Conservation (phyloP, 2,113 vertebrate species). For the Oreotrochilus melanogaster region DNA sequence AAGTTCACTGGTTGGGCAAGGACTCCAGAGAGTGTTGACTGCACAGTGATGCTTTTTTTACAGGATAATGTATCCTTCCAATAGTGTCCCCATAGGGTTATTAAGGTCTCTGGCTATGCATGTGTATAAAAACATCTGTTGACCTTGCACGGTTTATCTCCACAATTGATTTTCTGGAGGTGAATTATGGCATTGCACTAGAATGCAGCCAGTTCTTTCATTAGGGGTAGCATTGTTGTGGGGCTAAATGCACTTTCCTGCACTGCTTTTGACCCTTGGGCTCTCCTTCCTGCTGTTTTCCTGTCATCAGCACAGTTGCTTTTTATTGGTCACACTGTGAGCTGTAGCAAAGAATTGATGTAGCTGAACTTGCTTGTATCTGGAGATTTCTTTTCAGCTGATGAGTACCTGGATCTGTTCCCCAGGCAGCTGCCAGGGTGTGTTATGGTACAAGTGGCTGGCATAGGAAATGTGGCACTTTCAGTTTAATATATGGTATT, state of each 20-base stretch:
- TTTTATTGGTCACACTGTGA: not conserved
- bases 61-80: not conserved
- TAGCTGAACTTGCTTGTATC: not conserved
- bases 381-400: not conserved
- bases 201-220: not conserved
- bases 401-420: not conserved
- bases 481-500: not conserved
- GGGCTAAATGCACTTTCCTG: not conserved
- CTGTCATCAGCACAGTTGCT: not conserved
- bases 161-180: not conserved
- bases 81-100: not conserved
- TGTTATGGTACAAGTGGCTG: not conserved
- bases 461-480: not conserved
- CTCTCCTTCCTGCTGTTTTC: not conserved
- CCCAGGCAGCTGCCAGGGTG: not conserved
- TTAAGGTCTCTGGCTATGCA: fast-evolving
- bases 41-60: not conserved
- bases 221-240: fast-evolving
- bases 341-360: not conserved
- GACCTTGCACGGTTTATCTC: not conserved
- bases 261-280: not conserved
- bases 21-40: not conserved
- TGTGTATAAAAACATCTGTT: not conserved
- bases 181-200: not conserved
- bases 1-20: not conserved